Base-by-base conservation (phyloP, 2,113 vertebrate species). In the Coptodon bakossiorum region DNA sequence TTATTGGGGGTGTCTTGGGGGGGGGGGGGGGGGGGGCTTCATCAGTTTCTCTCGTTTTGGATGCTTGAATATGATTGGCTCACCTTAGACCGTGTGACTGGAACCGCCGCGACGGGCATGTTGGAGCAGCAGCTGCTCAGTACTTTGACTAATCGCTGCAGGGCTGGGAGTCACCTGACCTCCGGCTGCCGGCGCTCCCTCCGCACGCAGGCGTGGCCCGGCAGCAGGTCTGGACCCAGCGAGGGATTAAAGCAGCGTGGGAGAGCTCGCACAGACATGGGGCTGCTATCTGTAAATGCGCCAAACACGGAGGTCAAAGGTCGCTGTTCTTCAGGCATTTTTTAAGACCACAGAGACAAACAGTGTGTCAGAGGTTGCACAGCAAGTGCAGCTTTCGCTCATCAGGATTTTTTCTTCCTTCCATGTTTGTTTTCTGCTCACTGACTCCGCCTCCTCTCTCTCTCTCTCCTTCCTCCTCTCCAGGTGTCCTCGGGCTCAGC, bases 401-500 rank as follows among this genome's bases (percentile, higher is more conserved):
- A 11, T 1, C 14, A 17, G 40, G 9, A 48, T 29, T 27, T 71
- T 27, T 4, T 53, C 45, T 29, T 31, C 17, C 16, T 50, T 27
- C 68, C 7, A 1, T 48, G 68, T 29, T 34, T 12, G 61, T 38
- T 29, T 16, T 29, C 71, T 76, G 43, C 43, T 78, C 24, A 50
- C 16, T 76, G 9, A 56, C 53, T 56, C n/a, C 1, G 4, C 0
- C 11, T 14, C 2, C 48, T 34, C 57, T 50, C 24, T 22, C 53
- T 34, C 53, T 34, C 3, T 27, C 45, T 50, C 45, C 19, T 12
- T 34, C 54, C 9, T 1, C 27, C 53, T 52, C 34, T 10, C 56
- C 84, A 97, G 97, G 96, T 95, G 43, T 90, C 93, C 31, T 93
- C 17, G 5, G 91, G 34, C 22, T 87, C 94, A 3, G 93, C 91